Percentiles rank a stretch among this genome's conserved stretches.
Evolutionary conservation across 1,140 invertebrate genomes (phyloP).

Genomic region (Manduca sexta): DNA sequence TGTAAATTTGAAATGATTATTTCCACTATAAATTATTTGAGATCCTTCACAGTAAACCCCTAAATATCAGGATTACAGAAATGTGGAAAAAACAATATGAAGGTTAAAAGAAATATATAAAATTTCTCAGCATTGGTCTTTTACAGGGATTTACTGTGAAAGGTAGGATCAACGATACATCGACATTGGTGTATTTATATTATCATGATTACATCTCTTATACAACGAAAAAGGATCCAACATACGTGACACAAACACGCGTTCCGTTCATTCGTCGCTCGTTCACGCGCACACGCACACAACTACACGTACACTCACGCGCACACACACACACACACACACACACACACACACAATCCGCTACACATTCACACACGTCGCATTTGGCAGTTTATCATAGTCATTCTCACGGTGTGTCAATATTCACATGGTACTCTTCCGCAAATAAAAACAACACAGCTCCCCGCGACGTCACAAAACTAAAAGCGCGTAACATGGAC

Average conservation of each 20-base stretch:
- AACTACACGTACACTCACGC: slow-evolving; percentile 4
- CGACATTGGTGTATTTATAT: slow-evolving; percentile 62
- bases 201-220: slow-evolving; percentile 64
- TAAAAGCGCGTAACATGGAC: slow-evolving; percentile 5
- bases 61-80: slow-evolving; percentile 18
- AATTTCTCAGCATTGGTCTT: slow-evolving; percentile 19
- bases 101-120: not conserved
- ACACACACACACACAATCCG: slow-evolving; percentile 7
- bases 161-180: slow-evolving; percentile 40
- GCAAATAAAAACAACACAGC: slow-evolving; percentile 9
- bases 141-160: slow-evolving; percentile 41
- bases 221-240: slow-evolving; percentile 46
- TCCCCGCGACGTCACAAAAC: slow-evolving; percentile 8
- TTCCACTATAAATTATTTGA: slow-evolving; percentile 37
- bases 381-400: slow-evolving; percentile 68
- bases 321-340: slow-evolving; percentile 4
- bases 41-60: slow-evolving; percentile 44
- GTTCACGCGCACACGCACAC: slow-evolving; percentile 19
- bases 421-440: slow-evolving; percentile 51
- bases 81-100: not conserved
- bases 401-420: slow-evolving; percentile 42
- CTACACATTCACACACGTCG: slow-evolving; percentile 26
- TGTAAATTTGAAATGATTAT: slow-evolving; percentile 52
- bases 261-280: slow-evolving; percentile 21
- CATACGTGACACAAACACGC: slow-evolving; percentile 32